These are phyloP conservation scores for Lordiphosa fenestrarum DNA, from an alignment of 2,888 invertebrate species.

Conservation along the genomic window DNA sequence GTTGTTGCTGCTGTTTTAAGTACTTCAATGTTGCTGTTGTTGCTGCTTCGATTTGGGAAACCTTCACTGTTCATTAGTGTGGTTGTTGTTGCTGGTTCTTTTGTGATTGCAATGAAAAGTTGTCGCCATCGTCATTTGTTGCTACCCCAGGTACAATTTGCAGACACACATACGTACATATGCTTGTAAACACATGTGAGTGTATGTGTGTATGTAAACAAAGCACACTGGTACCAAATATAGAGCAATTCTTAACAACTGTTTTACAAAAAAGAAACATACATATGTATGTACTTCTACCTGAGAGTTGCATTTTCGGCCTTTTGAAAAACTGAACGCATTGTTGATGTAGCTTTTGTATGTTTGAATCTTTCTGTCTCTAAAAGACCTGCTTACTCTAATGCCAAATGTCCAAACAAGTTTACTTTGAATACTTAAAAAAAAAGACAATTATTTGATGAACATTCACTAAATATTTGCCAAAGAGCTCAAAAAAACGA, in stretches of 20 bases:
- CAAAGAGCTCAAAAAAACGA: too few species aligned
- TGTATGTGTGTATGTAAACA: constrained; percentile 7
- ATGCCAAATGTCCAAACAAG: too few species aligned
- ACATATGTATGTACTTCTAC: too few species aligned
- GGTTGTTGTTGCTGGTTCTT: constrained; percentile 42
- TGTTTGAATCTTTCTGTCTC: too few species aligned
- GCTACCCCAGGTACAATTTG: constrained; percentile 61
- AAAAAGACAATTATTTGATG: too few species aligned
- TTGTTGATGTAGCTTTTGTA: too few species aligned
- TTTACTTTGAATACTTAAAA: too few species aligned
- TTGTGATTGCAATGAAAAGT: constrained; percentile 57
- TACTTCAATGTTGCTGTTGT: constrained; percentile 35
- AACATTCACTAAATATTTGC: too few species aligned
- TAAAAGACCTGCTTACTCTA: too few species aligned
- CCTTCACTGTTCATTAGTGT: constrained; percentile 61
- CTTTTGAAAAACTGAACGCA: neutral
- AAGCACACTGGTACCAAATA: neutral
- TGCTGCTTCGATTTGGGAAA: constrained; percentile 64
- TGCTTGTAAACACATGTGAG: constrained; percentile 1
- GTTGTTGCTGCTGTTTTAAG: constrained; percentile 53
- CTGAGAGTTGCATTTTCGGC: neutral
- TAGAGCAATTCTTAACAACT: neutral
- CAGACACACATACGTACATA: constrained; percentile 28
- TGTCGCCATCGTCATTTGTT: constrained; percentile 62
- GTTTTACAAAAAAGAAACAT: too few species aligned